Evolutionary conservation across 2,888 invertebrate species (phyloP).

Genomic region (Pheosia gnoma): DNA sequence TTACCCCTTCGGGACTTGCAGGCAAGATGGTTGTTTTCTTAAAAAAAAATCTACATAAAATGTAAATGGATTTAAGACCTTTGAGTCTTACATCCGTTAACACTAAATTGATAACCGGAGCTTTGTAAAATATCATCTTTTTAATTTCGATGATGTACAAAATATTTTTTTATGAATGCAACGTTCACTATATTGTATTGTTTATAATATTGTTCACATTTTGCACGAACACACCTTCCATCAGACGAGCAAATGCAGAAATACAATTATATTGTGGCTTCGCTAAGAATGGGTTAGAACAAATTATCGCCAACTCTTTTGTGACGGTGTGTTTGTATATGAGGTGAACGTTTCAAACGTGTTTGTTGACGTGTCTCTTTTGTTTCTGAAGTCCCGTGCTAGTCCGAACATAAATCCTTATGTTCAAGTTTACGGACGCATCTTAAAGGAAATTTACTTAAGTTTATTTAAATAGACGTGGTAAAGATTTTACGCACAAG

Average conservation of each 20-base stretch:
- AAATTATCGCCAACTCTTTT: slow-evolving; percentile 28
- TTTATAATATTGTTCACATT: slow-evolving; percentile 17
- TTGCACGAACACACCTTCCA: slow-evolving; percentile 21
- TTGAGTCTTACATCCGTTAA: too few species aligned
- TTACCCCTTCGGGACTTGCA: too few species aligned
- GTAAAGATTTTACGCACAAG: neutral
- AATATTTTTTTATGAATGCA: too few species aligned
- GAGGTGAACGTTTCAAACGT: neutral
- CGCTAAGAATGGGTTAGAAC: slow-evolving; percentile 15
- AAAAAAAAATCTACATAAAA: too few species aligned
- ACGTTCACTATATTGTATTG: slow-evolving; percentile 10
- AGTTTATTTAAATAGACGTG: neutral
- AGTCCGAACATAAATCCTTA: slow-evolving; percentile 1
- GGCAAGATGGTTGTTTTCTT: too few species aligned
- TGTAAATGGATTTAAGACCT: too few species aligned
- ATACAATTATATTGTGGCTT: slow-evolving; percentile 24
- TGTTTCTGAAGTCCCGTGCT: slow-evolving; percentile 7
- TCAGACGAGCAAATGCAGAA: slow-evolving; percentile 24
- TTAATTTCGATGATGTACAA: too few species aligned
- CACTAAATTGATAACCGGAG: too few species aligned
- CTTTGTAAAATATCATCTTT: too few species aligned
- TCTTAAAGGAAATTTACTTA: neutral
- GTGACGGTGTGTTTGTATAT: slow-evolving; percentile 12
- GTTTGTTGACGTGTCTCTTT: slow-evolving; percentile 12
- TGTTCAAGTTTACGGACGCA: neutral